Base-by-base conservation (phyloP, 2,888 invertebrate genomes). In the Drosophila kambysellisi region DNA sequence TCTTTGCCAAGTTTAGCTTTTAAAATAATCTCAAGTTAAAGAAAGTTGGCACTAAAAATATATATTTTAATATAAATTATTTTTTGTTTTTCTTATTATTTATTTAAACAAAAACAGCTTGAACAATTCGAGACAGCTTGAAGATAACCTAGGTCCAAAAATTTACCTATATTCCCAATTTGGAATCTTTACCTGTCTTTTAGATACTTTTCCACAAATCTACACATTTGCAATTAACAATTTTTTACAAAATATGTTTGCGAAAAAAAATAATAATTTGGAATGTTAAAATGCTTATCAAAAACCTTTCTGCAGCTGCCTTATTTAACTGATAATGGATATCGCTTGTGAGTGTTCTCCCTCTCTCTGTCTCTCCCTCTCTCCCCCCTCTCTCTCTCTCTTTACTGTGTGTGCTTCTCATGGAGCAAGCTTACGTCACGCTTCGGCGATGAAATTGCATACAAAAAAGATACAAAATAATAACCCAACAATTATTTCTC, bases 391-490 rank as follows among this genome's bases (percentile, higher is more conserved):
- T 43, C 5, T 11, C 4, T 7, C 7, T 20, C 20, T 20, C 20
- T 46, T 46, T 15, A 2, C 12, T 20, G 7, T 15, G 12, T 7
- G 12, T 46, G 20, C 12, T 46, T 12, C 12, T 20, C 7, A 58
- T 69, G 30, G 52, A 46, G 41, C 41, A 61, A 70, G 53, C 64
- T 54, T 37, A 69, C 69, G 87, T 82, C 79, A 82, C 87, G 81
- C 87, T 74, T 67, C 56, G 66, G 29, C 70, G 52, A 78, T 83
- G 81, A 81, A 74, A 63, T 46, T 71, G 64, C 56, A 61, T 51
- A 51, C 53, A 7, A n/a, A 4, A 20, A 46, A 53, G 25, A n/a
- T 33, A 20, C 32, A 39, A 53, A 50, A 54, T 58, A 46, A 46
- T 30, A 52, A 25, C 15, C 8, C 52, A 25, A 17, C 25, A 37